A percentile compares a stretch with the other conserved stretches of the same genome.
These are phyloP conservation scores for Leptopilina clavipes DNA, from an alignment of 1,140 invertebrate genomes.

Conservation along the genomic window DNA sequence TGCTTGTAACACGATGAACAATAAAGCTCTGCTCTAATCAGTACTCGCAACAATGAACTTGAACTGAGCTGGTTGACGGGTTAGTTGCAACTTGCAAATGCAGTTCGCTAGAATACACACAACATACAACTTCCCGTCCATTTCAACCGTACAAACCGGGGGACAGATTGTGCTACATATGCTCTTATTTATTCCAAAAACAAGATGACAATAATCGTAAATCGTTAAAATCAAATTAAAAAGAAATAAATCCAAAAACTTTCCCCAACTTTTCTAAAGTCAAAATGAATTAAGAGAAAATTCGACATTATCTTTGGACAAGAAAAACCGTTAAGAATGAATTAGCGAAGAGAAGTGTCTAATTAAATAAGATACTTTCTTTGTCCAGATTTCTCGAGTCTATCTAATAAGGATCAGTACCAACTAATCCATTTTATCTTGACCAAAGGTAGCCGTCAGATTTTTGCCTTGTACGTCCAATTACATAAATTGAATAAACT, in stretches of 20 bases:
- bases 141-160: constrained; percentile 6
- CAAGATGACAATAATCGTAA: no score
- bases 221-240: not conserved
- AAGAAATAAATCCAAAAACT: not conserved
- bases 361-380: constrained; percentile 15
- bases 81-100: constrained; percentile 41
- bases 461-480: constrained; percentile 43
- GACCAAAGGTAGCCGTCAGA: constrained; percentile 30
- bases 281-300: no score
- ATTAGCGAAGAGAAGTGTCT: not conserved
- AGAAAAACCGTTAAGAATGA: not conserved
- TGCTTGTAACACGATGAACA: constrained; percentile 45
- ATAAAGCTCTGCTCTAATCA: constrained; percentile 51
- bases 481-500: constrained; percentile 50
- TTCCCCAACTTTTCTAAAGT: no score
- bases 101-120: constrained; percentile 36
- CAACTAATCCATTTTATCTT: constrained; percentile 12
- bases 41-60: constrained; percentile 54
- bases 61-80: constrained; percentile 39
- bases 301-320: no score
- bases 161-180: not conserved
- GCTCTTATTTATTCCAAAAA: not conserved
- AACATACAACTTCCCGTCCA: constrained; percentile 22
- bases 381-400: not conserved
- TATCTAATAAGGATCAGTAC: constrained; percentile 9